A percentile compares a stretch with the other conserved stretches of the same genome.
Conservation (phyloP, 2,113 vertebrate species). For the Phycodurus eques region DNA sequence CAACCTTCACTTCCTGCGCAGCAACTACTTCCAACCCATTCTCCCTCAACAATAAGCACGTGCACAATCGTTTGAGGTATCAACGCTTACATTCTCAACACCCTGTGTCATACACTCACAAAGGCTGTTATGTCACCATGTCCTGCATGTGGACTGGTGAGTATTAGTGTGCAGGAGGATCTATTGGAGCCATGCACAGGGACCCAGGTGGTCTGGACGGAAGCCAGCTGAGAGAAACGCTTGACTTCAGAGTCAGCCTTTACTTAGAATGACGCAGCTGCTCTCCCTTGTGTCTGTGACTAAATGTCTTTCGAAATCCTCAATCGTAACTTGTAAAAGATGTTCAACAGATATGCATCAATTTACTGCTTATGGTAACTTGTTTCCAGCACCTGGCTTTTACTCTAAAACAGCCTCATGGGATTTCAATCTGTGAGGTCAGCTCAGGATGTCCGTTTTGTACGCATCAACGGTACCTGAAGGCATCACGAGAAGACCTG, state of each 20-base stretch:
- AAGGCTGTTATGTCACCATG: not conserved
- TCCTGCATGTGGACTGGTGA: not conserved
- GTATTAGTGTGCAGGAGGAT: conserved; percentile 26
- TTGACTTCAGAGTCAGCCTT: conserved; percentile 27
- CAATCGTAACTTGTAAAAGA: no score
- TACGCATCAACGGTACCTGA: conserved; percentile 3
- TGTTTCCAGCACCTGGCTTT: not conserved
- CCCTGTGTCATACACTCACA: not conserved
- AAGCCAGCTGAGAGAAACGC: conserved; percentile 14
- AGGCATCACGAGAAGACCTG: not conserved
- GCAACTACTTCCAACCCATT: conserved; percentile 25
- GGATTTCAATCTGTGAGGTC: conserved; percentile 18
- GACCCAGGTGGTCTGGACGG: conserved; percentile 30
- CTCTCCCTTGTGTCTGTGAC: conserved; percentile 21
- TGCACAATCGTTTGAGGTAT: conserved; percentile 12
- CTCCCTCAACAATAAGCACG: conserved; percentile 22
- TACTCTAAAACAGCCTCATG: no score
- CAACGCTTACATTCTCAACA: not conserved
- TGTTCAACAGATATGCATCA: not conserved
- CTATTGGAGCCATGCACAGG: conserved; percentile 24
- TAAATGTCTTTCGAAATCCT: not conserved
- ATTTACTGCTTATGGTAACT: not conserved
- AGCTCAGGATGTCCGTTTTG: conserved; percentile 9
- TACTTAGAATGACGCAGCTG: conserved; percentile 44
- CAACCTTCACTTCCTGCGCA: conserved; percentile 32